phyloP scores from a whole-genome alignment of 2,797 vertebrate species.

The Sarcoramphus papa region DNA sequence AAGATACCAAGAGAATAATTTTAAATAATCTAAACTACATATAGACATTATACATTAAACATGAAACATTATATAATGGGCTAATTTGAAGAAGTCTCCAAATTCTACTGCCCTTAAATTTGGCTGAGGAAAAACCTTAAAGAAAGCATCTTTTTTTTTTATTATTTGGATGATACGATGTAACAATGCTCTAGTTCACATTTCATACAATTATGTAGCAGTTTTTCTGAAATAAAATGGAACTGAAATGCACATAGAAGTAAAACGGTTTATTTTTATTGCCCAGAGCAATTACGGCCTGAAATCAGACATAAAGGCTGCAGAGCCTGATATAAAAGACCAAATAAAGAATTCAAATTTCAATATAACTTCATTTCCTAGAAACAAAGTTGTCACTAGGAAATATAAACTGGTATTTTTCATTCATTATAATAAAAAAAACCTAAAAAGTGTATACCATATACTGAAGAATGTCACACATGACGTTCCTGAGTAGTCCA shows the following conservation, averaged over 20 bases:
- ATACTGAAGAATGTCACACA: not conserved
- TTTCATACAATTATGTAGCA: not conserved
- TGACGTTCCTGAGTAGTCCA: not conserved
- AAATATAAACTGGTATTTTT: constrained; percentile 54
- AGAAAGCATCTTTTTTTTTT: not conserved
- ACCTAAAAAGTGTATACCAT: not conserved
- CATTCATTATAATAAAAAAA: constrained; percentile 25
- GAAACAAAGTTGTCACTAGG: constrained; percentile 33
- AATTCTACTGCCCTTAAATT: not conserved
- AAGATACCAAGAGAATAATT: not conserved
- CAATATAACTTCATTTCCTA: not conserved
- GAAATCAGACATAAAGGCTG: constrained; percentile 42
- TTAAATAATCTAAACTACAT: not conserved
- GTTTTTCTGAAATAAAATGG: not conserved
- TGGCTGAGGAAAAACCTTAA: not conserved
- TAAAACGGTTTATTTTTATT: constrained; percentile 29
- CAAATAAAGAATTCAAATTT: constrained; percentile 19
- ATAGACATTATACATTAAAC: not conserved
- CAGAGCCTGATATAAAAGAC: not conserved
- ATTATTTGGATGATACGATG: not conserved
- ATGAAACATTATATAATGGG: not conserved
- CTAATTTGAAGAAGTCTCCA: not conserved
- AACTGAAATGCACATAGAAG: not conserved
- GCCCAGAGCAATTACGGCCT: constrained; percentile 38
- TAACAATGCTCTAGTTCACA: not conserved